Evolutionary conservation across 1,140 invertebrate genomes (phyloP).

Genomic region (Magallana gigas): DNA sequence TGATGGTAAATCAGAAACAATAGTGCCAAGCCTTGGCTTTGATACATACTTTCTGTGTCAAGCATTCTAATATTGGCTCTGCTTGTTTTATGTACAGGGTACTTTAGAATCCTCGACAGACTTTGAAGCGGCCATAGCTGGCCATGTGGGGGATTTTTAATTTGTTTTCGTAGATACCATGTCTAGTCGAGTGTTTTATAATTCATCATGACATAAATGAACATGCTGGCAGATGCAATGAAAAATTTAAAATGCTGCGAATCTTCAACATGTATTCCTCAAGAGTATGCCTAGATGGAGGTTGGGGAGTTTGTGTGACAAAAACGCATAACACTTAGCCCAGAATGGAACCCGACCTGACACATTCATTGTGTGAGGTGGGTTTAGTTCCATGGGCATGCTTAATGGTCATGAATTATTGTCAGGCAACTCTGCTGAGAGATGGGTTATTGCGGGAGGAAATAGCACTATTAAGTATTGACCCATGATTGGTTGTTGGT

Average conservation of each 20-base stretch:
- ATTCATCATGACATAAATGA: neutral
- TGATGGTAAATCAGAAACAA: no score
- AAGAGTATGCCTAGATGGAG: neutral
- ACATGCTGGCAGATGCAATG: neutral
- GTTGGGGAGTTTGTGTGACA: neutral
- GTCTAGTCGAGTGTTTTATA: neutral
- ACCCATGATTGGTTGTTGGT: neutral
- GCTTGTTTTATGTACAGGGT: no score
- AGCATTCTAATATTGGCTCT: no score
- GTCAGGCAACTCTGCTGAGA: neutral
- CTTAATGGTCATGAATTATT: neutral
- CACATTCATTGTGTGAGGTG: neutral
- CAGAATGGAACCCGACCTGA: neutral
- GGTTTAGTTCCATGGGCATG: neutral
- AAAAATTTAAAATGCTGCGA: neutral
- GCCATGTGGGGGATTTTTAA: no score
- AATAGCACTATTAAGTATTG: neutral
- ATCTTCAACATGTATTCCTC: neutral
- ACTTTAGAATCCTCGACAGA: no score
- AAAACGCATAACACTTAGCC: neutral
- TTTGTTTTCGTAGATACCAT: neutral
- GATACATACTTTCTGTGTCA: no score
- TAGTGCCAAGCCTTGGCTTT: no score
- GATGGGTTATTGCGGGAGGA: neutral
- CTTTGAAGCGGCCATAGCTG: no score